Base-by-base conservation (phyloP, 2,113 vertebrate species). In the Halichoeres trimaculatus region DNA sequence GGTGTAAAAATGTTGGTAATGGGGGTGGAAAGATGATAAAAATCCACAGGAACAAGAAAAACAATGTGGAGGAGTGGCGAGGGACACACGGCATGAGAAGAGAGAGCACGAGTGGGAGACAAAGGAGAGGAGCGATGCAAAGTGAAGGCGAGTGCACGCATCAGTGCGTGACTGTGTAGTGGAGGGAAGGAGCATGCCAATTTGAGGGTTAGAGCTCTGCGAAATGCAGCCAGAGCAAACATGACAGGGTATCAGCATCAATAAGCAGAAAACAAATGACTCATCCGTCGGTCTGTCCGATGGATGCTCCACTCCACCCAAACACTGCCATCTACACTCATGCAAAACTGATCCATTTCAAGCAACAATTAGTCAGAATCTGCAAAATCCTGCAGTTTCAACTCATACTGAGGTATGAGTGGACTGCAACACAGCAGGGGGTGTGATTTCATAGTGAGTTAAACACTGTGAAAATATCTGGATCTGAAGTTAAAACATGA, bases 241-340 rank as follows among this genome's bases (percentile, higher is more conserved):
- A 78, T 74, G 77, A 86, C 77, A 74, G 61, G 53, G 76, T 58
- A 79, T 87, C 76, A 84, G 78, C 76, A 72, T 76, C 81, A 73
- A 63, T 84, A 74, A 77, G 62, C 16, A 66, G 23, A 61, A 78
- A 77, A 78, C 71, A 74, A 81, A 87, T 61, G 73, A 84, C 52
- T 77, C 70, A 63, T 58, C 47, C 23, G 7, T 47, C 69, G 30
- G 30, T 58, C 47, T n/a, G 20, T 63, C 41, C 57, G 53, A 5
- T 3, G 12, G 55, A n/a, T 26, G 20, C 60, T 8, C 55, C 36
- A 5, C 74, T 68, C 62, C 20, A 43, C 40, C 24, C 22, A 41
- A 67, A 76, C 64, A 10, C 54, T 16, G 22, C 61, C 14, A 34
- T 53, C 43, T 34, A n/a, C 73, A 23, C 22, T 50, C 56, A 66